phyloP scores from a whole-genome alignment of 2,113 vertebrate species.

The Dromiciops gliroides region DNA sequence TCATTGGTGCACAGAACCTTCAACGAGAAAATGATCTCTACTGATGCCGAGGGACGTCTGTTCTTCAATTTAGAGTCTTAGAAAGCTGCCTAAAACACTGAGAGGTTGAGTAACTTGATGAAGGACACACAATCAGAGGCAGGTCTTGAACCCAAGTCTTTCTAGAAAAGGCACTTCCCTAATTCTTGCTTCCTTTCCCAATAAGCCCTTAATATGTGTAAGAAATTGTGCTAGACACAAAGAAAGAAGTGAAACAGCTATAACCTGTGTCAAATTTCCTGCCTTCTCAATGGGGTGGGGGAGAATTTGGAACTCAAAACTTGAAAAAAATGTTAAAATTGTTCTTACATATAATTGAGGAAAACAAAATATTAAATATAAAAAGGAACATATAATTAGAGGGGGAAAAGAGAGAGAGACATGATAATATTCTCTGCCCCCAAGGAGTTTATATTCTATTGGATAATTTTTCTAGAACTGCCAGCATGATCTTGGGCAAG shows the following conservation, averaged over 20 bases:
- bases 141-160: neutral
- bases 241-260: neutral
- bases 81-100: neutral
- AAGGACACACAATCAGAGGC: neutral
- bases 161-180: neutral
- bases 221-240: neutral
- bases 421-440: neutral
- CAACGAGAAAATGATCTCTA: neutral
- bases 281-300: too few species aligned
- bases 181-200: neutral
- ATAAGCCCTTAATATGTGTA: neutral
- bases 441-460: neutral
- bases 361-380: too few species aligned
- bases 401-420: too few species aligned
- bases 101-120: too few species aligned
- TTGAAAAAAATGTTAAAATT: too few species aligned
- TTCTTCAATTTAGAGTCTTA: neutral
- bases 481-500: neutral
- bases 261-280: too few species aligned
- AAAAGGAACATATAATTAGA: too few species aligned
- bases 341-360: too few species aligned
- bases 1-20: neutral
- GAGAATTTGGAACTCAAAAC: too few species aligned
- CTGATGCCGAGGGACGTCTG: neutral
- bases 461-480: neutral